Evolutionary conservation across 2,888 invertebrate genomes (phyloP).

Genomic region (Scaptomyza tumidula): DNA sequence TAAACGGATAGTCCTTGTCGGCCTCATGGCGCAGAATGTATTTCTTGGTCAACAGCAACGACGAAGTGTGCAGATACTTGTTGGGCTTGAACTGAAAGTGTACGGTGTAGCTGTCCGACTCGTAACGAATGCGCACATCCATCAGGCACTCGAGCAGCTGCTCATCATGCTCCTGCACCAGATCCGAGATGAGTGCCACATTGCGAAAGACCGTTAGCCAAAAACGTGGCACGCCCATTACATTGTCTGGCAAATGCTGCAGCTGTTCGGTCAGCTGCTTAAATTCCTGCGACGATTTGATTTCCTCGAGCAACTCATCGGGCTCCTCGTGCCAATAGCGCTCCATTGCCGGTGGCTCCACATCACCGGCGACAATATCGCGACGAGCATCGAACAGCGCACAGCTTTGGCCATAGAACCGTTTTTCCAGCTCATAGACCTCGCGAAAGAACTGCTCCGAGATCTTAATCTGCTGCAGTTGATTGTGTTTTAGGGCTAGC

Average conservation of each 20-base stretch:
- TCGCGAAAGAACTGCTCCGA: constrained; percentile 63
- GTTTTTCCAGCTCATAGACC: constrained; percentile 54
- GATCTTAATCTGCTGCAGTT: constrained; percentile 56
- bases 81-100: constrained; percentile 58
- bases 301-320: constrained; percentile 46
- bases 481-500: constrained; percentile 56
- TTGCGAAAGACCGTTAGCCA: constrained; percentile 71
- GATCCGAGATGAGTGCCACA: constrained; percentile 61
- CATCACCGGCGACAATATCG: constrained; percentile 51
- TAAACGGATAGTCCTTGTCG: constrained; percentile 62
- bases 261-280: constrained; percentile 38
- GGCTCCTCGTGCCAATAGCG: constrained; percentile 52
- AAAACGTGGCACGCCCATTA: constrained; percentile 59
- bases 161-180: constrained; percentile 67
- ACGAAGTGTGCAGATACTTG: constrained; percentile 55
- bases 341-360: constrained; percentile 51
- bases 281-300: constrained; percentile 56
- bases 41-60: constrained; percentile 58
- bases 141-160: constrained; percentile 54
- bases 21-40: constrained; percentile 65
- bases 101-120: constrained; percentile 58
- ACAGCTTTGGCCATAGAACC: constrained; percentile 57
- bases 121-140: constrained; percentile 62
- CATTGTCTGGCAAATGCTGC: constrained; percentile 37
- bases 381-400: constrained; percentile 55